Base-by-base conservation (phyloP, 2,113 vertebrate species). In the Pontoporia blainvillei region DNA sequence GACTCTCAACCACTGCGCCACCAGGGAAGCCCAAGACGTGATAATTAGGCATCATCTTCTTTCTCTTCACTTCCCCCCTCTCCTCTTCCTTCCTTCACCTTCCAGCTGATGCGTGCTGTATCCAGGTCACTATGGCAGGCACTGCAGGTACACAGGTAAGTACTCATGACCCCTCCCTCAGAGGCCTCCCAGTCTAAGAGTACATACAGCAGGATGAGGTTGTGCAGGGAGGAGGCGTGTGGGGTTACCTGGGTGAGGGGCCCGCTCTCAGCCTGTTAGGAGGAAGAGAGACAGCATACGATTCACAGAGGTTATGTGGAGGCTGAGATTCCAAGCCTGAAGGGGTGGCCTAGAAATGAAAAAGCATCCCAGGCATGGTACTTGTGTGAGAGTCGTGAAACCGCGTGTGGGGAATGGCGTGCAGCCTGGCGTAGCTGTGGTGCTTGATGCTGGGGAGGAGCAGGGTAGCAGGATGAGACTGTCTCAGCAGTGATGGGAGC, bases 401-500 rank as follows among this genome's bases (percentile, higher is more conserved):
- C 57, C 10, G 0, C 17, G 5, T 79, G 20, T 17, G 57, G 78
- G 23, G 57, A 44, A 23, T 0, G 39, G 46, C 21, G 12, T 7
- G 2, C 49, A 29, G 62, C 52, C 39, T 27, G 46, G 62, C 6
- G 5, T 6, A 0, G 49, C 39, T 36, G 41, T 0, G 0, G 11
- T 21, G 7, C 25, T 3, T 1, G 52, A 11, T 20, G 9, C 21
- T 23, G 18, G 49, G 52, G 52, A 91, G 66, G 3, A 20, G 49
- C 17, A 17, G 8, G 71, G 49, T 2, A 10, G 90, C 23, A 41
- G 88, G 41, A 4, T 0, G 27, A 52, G 27, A 12, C 13, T 9
- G 1, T 52, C 39, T 79, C 66, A 11, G 20, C 29, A 13, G 34
- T 17, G 11, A 27, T 29, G 54, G 36, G 36, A 13, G 46, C 52